Evolutionary conservation across 92 coral and sea anemone genomes (phyloP).

Genomic region (Hydrozoanthus gracilis): DNA sequence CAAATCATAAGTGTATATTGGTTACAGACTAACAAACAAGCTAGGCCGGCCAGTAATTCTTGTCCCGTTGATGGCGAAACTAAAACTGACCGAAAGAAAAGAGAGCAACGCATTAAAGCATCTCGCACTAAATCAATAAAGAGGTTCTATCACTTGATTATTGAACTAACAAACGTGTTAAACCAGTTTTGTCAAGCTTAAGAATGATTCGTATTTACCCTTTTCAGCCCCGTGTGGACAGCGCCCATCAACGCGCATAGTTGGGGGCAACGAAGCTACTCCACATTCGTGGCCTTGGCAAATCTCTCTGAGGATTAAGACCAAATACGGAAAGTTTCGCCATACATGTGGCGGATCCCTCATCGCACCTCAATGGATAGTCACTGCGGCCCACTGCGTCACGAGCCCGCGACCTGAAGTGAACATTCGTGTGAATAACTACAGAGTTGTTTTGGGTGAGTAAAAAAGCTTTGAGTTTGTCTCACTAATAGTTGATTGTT

Average conservation of each 20-base stretch:
- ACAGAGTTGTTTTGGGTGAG: slow-evolving; percentile 64
- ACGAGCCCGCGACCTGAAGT: slow-evolving; percentile 39
- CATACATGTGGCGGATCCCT: slow-evolving; percentile 82
- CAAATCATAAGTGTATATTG: no score
- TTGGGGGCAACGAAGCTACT: slow-evolving; percentile 67
- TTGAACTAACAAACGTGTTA: neutral
- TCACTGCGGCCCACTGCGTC: slow-evolving; percentile 85
- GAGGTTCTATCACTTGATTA: neutral
- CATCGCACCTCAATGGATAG: slow-evolving; percentile 57
- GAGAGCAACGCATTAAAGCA: no score
- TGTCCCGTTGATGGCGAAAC: no score
- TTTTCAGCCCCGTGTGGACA: slow-evolving; percentile 58
- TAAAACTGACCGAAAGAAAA: no score
- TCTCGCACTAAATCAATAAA: no score
- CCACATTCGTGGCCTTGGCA: slow-evolving; percentile 92
- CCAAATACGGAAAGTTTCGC: slow-evolving; percentile 42
- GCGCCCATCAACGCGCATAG: slow-evolving; percentile 64
- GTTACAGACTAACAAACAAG: no score
- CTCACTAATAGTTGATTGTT: neutral
- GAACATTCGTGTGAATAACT: slow-evolving; percentile 27
- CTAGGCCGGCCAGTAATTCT: no score
- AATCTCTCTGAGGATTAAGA: slow-evolving; percentile 47
- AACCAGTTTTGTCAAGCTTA: neutral
- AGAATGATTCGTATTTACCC: neutral
- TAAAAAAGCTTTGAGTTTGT: neutral